phyloP scores from a whole-genome alignment of 2,888 invertebrate genomes.

The Chrysolina americana region DNA sequence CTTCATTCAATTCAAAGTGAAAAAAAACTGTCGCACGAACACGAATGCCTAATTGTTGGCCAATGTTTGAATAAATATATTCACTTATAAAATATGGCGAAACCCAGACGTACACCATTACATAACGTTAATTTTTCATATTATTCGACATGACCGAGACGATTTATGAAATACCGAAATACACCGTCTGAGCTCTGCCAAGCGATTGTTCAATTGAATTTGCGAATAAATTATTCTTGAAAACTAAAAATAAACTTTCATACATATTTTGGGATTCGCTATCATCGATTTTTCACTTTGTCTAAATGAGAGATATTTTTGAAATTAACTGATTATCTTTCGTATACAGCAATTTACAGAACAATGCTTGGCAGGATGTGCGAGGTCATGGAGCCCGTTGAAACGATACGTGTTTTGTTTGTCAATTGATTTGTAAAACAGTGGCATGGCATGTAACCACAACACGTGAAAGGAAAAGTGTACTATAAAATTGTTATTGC shows the following conservation, averaged over 20 bases:
- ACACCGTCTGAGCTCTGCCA: slow-evolving; percentile 19
- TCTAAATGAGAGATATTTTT: slow-evolving; percentile 6
- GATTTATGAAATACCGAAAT: slow-evolving; percentile 17
- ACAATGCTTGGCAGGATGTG: slow-evolving; percentile 33
- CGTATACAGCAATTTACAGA: slow-evolving; percentile 26
- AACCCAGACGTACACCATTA: not conserved
- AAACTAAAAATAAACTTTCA: slow-evolving; percentile 6
- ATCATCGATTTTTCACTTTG: slow-evolving; percentile 25
- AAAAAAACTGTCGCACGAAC: not conserved
- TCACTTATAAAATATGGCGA: not conserved
- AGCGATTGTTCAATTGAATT: slow-evolving; percentile 23
- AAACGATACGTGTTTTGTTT: slow-evolving; percentile 13
- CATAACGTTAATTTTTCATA: slow-evolving; percentile 16
- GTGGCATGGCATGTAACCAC: slow-evolving; percentile 6
- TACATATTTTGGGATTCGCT: not conserved
- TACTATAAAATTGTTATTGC: not conserved
- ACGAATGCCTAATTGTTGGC: not conserved
- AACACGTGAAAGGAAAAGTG: not conserved
- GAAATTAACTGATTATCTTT: not conserved
- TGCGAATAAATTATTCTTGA: slow-evolving; percentile 10
- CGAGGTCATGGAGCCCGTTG: slow-evolving; percentile 35
- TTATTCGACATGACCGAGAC: not conserved
- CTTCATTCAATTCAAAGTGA: too few species aligned
- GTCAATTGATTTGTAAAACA: slow-evolving; percentile 31
- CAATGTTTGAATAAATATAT: not conserved